Evolutionary conservation across 2,113 vertebrate genomes (phyloP), one percentile per base, ranked within the genome.

Genomic region (Galemys pyrenaicus): DNA sequence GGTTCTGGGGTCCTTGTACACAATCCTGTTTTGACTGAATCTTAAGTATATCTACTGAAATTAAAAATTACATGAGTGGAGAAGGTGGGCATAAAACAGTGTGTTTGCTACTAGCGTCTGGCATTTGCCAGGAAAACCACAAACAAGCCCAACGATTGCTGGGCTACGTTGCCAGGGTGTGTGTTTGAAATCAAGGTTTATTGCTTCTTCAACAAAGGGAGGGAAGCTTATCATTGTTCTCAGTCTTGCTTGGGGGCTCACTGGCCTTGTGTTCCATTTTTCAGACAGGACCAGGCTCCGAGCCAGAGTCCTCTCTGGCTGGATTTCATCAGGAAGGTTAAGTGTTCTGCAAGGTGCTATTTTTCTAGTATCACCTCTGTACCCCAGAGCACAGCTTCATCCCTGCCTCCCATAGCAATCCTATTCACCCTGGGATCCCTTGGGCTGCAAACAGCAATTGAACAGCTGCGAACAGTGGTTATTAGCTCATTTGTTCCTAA

Each of bases 401-500:
- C 64, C 56, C 6, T 1, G 30, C 89, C 54, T 87, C 79, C 92
- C 89, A 56, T 3, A 67, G 87, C 75, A 91, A 64, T 54, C 68
- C 86, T 30, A 32, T 26, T 75, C 71, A 73, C 87, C 56, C 68
- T 1, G 0, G 74, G 71, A 68, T 32, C 75, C 94, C 87, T 77
- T 54, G 44, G 96, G 92, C 83, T 91, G 70, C 2, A 0, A 54
- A 56, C 79, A 87, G 92, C 94, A 95, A 87, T 4, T 19, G 22
- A 91, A 68, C 83, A 95, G 96, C 95, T 96, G 92, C 0, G 0
- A 93, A 93, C 85, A 92, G 84, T 28, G 3, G 75, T 90, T 78
- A 95, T 96, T 96, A 92, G 94, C 84, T 92, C 94, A 81, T 96
- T 90, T 92, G 93, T 89, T 94, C 77, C 95, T 74, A 94, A 96